Percentiles rank a stretch among this genome's conserved stretches.
Evolutionary conservation across 2,888 invertebrate species (phyloP).

Genomic region (Tridacna crocea): DNA sequence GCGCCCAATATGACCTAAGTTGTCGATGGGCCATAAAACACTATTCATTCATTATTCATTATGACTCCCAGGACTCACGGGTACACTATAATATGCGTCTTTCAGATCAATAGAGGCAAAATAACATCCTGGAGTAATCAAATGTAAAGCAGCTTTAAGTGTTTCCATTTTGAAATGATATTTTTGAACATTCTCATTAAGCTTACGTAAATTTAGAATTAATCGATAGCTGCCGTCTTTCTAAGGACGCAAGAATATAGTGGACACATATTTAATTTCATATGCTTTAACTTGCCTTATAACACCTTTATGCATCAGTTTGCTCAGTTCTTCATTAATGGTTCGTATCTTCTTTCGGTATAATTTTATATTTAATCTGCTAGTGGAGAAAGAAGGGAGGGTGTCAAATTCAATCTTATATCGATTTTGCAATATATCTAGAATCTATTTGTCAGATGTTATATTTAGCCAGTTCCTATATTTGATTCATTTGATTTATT

Average conservation of each 20-base stretch:
- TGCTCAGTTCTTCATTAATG: conserved; percentile 2
- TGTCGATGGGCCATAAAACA: too few relatives aligned
- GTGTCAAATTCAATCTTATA: conserved; percentile 17
- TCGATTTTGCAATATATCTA: conserved; percentile 7
- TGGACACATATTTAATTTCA: conserved; percentile 16
- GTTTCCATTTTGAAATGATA: conserved; percentile 60
- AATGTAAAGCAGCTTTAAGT: conserved; percentile 33
- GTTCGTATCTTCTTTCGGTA: neutral
- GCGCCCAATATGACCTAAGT: too few relatives aligned
- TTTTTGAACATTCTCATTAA: conserved; percentile 45
- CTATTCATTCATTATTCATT: too few relatives aligned
- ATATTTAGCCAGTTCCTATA: neutral
- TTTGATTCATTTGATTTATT: neutral
- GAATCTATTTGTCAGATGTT: conserved; percentile 25
- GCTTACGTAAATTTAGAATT: conserved; percentile 42
- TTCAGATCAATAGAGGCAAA: conserved; percentile 52
- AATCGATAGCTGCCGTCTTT: conserved; percentile 30
- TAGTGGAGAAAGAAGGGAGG: neutral
- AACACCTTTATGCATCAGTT: conserved; percentile 10
- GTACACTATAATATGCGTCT: conserved; percentile 46
- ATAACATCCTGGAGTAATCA: conserved; percentile 32
- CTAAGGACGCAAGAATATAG: conserved; percentile 30
- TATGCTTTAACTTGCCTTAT: neutral
- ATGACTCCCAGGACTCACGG: conserved; percentile 10
- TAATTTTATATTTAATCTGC: neutral